Evolutionary conservation across 2,113 vertebrate species (phyloP).

Genomic region (Crotalus tigris): DNA sequence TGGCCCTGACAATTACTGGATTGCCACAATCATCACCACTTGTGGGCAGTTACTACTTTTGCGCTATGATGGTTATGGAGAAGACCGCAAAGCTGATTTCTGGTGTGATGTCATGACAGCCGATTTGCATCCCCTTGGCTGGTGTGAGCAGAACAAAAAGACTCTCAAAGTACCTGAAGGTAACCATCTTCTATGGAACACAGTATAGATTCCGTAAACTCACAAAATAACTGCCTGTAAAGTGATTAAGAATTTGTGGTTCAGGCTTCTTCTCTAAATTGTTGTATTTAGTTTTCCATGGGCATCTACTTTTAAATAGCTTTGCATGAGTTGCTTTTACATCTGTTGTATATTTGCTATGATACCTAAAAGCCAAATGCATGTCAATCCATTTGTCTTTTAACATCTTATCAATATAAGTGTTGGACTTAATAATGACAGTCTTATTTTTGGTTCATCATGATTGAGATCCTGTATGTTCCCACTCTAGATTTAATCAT

Average conservation of each 20-base stretch:
- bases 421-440: neutral
- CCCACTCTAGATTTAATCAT: neutral
- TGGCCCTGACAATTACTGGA: slow-evolving; percentile 88
- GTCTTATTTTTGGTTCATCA: neutral
- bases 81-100: slow-evolving; percentile 93
- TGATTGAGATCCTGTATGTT: neutral
- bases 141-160: slow-evolving; percentile 89
- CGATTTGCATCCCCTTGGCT: slow-evolving; percentile 89
- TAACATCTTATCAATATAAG: neutral
- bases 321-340: neutral
- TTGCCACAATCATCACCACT: slow-evolving; percentile 92
- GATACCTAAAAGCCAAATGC: neutral
- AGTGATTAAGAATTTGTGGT: neutral
- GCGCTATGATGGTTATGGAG: slow-evolving; percentile 90
- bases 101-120: slow-evolving; percentile 96
- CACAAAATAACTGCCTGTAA: neutral
- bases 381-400: neutral
- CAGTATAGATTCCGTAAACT: neutral
- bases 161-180: slow-evolving; percentile 89
- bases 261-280: neutral
- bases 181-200: slow-evolving; percentile 56
- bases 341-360: neutral
- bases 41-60: slow-evolving; percentile 93
- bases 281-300: neutral
- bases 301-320: neutral